Conservation (phyloP, 2,888 invertebrate species). For the Lamproptera curius region DNA sequence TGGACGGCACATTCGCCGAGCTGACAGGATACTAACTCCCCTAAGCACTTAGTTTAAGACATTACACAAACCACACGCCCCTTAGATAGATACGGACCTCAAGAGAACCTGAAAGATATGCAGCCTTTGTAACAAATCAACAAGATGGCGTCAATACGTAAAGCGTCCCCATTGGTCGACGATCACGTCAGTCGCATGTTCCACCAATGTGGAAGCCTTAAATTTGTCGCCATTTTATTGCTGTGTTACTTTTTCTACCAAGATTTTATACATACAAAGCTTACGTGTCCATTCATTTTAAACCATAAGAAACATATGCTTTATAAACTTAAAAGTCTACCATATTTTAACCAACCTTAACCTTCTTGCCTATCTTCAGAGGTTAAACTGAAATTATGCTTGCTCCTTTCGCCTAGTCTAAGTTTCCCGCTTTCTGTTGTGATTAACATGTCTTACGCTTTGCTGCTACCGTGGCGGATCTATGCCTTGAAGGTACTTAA, state of each 20-base stretch:
- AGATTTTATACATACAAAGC: too few relatives aligned
- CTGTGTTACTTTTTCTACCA: too few relatives aligned
- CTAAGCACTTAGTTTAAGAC: slow-evolving; percentile 62
- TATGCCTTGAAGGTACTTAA: slow-evolving; percentile 71
- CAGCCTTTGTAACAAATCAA: too few relatives aligned
- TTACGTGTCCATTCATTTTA: too few relatives aligned
- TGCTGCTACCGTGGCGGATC: slow-evolving; percentile 69
- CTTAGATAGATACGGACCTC: too few relatives aligned
- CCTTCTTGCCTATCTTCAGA: slow-evolving; percentile 39
- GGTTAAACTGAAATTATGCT: slow-evolving; percentile 35
- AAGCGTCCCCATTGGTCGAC: too few relatives aligned
- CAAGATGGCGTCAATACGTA: too few relatives aligned
- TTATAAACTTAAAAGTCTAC: slow-evolving; percentile 26
- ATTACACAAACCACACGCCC: slow-evolving; percentile 45
- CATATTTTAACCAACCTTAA: slow-evolving; percentile 46
- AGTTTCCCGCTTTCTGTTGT: slow-evolving; percentile 67
- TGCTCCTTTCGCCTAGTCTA: slow-evolving; percentile 41
- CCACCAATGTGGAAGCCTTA: too few relatives aligned
- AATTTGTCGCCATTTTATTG: too few relatives aligned
- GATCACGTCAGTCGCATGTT: too few relatives aligned
- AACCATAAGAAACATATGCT: too few relatives aligned
- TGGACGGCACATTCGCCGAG: slow-evolving; percentile 98
- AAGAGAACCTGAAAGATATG: too few relatives aligned
- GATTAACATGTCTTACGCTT: slow-evolving; percentile 71
- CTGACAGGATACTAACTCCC: slow-evolving; percentile 94